Conservation (phyloP, 2,797 vertebrate species). For the Heterohyrax brucei region DNA sequence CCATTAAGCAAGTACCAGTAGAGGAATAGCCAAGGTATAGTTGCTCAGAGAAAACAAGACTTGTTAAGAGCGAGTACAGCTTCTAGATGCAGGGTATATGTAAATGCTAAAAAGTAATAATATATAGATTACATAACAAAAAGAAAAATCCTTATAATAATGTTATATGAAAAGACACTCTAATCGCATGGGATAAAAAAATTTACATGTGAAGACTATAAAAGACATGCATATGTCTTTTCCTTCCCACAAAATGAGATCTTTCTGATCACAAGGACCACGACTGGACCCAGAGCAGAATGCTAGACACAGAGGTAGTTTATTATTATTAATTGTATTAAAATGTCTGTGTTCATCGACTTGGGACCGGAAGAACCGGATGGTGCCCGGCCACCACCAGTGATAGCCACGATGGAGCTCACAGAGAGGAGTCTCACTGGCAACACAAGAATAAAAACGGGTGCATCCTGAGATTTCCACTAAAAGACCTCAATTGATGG, state of each 20-base stretch:
- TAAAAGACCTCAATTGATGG: too few species aligned
- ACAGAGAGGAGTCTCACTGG: too few species aligned
- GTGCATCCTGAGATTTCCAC: too few species aligned
- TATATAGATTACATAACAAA: constrained; percentile 36
- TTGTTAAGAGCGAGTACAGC: constrained; percentile 20
- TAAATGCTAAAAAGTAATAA: constrained; percentile 20
- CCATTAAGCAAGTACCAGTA: constrained; percentile 59
- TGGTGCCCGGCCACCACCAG: too few species aligned
- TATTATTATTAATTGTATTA: constrained; percentile 66
- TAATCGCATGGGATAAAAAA: constrained; percentile 50
- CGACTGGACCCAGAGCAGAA: not conserved
- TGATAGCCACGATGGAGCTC: too few species aligned
- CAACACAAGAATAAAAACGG: too few species aligned
- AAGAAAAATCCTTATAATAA: constrained; percentile 37
- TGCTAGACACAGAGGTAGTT: not conserved
- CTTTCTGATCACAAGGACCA: constrained; percentile 26
- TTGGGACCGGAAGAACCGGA: too few species aligned
- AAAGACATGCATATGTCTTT: not conserved
- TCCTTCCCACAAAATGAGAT: not conserved
- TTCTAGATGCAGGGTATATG: constrained; percentile 16
- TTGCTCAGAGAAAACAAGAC: constrained; percentile 56
- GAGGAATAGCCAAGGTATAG: constrained; percentile 3
- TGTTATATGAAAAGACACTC: constrained; percentile 12
- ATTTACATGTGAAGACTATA: not conserved
- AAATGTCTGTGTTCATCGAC: constrained; percentile 36